These are phyloP conservation scores for Lasiommata megera DNA, from an alignment of 2,888 invertebrate species.

Conservation along the genomic window DNA sequence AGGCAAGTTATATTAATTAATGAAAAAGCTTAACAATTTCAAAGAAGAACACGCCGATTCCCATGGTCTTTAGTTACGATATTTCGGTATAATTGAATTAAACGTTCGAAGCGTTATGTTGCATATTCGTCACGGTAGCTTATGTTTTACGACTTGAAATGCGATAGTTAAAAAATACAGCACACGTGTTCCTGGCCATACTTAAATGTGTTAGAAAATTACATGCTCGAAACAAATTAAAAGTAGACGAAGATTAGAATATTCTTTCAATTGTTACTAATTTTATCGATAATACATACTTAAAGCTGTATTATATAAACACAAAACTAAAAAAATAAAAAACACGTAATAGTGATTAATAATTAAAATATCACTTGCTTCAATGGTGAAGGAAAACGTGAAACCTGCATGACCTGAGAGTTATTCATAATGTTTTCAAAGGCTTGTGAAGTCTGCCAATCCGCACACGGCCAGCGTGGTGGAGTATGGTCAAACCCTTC, in stretches of 20 bases:
- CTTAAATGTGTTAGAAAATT: background rate
- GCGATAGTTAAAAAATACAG: conserved; percentile 12
- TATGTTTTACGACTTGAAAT: conserved; percentile 27
- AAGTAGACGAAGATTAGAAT: background rate
- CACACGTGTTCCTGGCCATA: background rate
- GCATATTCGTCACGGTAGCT: conserved; percentile 30
- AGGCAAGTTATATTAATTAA: background rate
- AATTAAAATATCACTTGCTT: too few relatives aligned
- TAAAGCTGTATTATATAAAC: too few relatives aligned
- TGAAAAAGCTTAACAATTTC: background rate
- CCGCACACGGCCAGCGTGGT: too few relatives aligned
- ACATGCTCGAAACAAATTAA: background rate
- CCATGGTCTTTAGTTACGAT: conserved; percentile 37
- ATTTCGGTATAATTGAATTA: conserved; percentile 30
- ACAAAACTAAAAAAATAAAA: too few relatives aligned
- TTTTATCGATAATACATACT: too few relatives aligned
- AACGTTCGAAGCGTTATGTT: conserved; percentile 27
- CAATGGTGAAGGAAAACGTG: too few relatives aligned
- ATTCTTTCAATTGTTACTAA: too few relatives aligned
- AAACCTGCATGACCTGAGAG: too few relatives aligned
- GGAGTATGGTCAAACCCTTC: too few relatives aligned
- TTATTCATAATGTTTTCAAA: too few relatives aligned
- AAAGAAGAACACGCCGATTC: conserved; percentile 32
- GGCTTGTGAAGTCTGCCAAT: too few relatives aligned
- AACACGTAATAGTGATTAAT: too few relatives aligned